Evolutionary conservation across 1,140 invertebrate species (phyloP).

Genomic region (Drosophila truncata): DNA sequence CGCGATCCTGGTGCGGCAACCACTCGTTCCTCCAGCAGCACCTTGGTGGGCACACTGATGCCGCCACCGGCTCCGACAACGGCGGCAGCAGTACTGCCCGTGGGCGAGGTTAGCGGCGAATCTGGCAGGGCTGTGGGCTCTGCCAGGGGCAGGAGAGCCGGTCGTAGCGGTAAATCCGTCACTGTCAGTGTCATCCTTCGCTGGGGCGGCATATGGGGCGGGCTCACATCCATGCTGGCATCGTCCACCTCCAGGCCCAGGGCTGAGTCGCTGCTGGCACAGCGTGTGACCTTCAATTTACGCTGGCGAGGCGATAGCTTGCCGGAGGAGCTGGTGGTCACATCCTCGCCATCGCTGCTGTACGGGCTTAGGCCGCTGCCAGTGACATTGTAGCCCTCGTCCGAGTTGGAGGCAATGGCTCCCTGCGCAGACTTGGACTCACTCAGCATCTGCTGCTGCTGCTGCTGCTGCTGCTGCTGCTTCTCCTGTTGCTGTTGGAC

Average conservation of each 20-base stretch:
- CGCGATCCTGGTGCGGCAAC: constrained; percentile 67
- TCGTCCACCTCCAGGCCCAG: constrained; percentile 81
- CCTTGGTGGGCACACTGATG: constrained; percentile 73
- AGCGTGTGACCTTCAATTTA: constrained; percentile 77
- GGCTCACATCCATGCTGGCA: constrained; percentile 34
- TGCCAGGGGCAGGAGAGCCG: constrained; percentile 75
- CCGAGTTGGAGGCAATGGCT: constrained; percentile 70
- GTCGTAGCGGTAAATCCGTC: constrained; percentile 76
- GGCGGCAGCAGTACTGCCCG: constrained; percentile 15
- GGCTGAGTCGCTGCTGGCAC: constrained; percentile 82
- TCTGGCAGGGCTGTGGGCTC: constrained; percentile 81
- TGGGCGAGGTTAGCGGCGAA: constrained; percentile 63
- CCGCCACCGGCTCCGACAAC: background rate
- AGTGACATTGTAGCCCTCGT: constrained; percentile 75
- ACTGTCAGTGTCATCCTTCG: constrained; percentile 81
- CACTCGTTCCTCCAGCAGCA: constrained; percentile 79
- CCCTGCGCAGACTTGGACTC: background rate
- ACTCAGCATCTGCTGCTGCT: constrained; percentile 15
- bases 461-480: constrained; percentile 13
- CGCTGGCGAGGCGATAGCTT: constrained; percentile 8
- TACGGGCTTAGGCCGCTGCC: constrained; percentile 72
- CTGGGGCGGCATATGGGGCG: constrained; percentile 33
- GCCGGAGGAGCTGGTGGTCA: constrained; percentile 11
- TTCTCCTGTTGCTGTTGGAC: constrained; percentile 60
- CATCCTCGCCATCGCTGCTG: constrained; percentile 76